Percentiles rank a stretch among this genome's conserved stretches.
Conservation (phyloP, 1,140 invertebrate species). For the Lordiphosa clarofinis region DNA sequence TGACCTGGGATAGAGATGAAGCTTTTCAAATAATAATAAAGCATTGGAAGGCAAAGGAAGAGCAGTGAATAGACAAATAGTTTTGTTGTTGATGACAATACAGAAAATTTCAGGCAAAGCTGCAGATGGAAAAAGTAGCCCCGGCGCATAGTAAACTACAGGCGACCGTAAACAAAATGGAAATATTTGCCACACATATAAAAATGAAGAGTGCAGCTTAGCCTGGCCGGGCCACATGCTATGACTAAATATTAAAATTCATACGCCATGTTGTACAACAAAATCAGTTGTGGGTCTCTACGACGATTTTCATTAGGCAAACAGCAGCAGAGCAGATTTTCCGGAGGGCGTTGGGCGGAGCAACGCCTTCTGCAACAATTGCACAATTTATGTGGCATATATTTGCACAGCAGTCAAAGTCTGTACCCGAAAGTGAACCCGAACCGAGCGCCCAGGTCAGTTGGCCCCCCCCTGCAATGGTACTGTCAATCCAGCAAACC, state of each 20-base stretch:
- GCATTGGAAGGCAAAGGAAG: slow-evolving; percentile 39
- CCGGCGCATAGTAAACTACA: slow-evolving; percentile 12
- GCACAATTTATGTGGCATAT: slow-evolving; percentile 75
- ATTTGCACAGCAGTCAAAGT: slow-evolving; percentile 55
- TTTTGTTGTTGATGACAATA: slow-evolving; percentile 74
- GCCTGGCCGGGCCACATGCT: slow-evolving; percentile 26
- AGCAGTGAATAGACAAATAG: slow-evolving; percentile 70
- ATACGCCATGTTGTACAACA: slow-evolving; percentile 70
- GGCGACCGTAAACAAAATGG: slow-evolving; percentile 22
- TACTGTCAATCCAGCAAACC: slow-evolving; percentile 37
- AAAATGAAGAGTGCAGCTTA: slow-evolving; percentile 25
- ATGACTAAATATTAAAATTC: slow-evolving; percentile 73
- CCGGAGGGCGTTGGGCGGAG: slow-evolving; percentile 32
- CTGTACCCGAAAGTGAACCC: slow-evolving; percentile 4
- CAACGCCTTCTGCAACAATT: slow-evolving; percentile 49
- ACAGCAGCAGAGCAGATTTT: slow-evolving; percentile 65
- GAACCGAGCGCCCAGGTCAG: slow-evolving; percentile 20
- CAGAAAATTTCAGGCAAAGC: slow-evolving; percentile 42
- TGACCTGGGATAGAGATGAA: slow-evolving; percentile 13
- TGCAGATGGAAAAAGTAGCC: slow-evolving; percentile 3
- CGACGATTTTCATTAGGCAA: slow-evolving; percentile 69
- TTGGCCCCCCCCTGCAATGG: slow-evolving; percentile 8
- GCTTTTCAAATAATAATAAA: slow-evolving; percentile 57
- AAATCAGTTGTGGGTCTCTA: slow-evolving; percentile 58
- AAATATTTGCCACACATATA: slow-evolving; percentile 41